Evolutionary conservation across 2,888 invertebrate genomes (phyloP).

Genomic region (Heliconius erato): DNA sequence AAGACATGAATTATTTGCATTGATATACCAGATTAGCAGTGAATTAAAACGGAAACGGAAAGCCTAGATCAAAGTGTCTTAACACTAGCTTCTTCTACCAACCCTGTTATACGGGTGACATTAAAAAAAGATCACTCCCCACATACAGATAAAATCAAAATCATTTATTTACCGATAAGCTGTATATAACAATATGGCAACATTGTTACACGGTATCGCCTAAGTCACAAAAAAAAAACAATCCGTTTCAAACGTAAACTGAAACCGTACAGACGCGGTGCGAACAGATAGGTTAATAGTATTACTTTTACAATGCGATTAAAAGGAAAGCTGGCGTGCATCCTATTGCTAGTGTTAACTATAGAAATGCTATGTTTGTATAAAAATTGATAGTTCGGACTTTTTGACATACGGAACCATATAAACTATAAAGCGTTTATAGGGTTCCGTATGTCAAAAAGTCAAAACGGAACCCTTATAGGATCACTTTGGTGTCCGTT

Average conservation of each 20-base stretch:
- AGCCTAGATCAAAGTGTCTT: too few relatives aligned
- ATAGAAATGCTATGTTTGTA: background rate
- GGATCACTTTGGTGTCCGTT: background rate
- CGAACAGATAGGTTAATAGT: constrained; percentile 68
- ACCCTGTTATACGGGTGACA: background rate
- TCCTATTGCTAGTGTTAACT: constrained; percentile 47
- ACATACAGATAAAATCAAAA: background rate
- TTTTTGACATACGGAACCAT: too few relatives aligned
- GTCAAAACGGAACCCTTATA: too few relatives aligned
- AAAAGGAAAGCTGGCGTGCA: constrained; percentile 63
- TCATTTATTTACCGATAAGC: background rate
- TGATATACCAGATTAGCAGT: too few relatives aligned
- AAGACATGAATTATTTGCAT: too few relatives aligned
- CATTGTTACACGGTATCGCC: background rate
- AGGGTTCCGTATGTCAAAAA: too few relatives aligned
- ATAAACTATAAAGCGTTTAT: too few relatives aligned
- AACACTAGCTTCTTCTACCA: background rate
- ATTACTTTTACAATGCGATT: constrained; percentile 74
- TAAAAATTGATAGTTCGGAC: background rate
- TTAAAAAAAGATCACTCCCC: background rate
- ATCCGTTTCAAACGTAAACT: constrained; percentile 11
- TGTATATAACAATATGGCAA: background rate
- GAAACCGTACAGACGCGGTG: constrained; percentile 38
- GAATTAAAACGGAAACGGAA: too few relatives aligned
- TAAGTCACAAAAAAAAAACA: constrained; percentile 19